phyloP scores from a whole-genome alignment of 1,140 invertebrate species.

The Paraescarpia echinospica region DNA sequence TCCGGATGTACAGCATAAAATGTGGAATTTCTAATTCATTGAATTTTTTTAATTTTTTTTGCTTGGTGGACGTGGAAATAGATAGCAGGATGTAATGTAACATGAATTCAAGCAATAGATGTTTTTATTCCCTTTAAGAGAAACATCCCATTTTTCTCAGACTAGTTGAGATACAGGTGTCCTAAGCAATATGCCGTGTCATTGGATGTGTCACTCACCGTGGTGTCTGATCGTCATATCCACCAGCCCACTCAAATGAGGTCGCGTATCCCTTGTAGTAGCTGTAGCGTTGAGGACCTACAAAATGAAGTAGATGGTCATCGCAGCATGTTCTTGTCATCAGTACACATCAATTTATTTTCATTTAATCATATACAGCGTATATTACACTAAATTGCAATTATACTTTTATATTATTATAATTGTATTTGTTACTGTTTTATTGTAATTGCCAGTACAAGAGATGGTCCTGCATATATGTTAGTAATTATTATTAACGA shows the following conservation, averaged over 20 bases:
- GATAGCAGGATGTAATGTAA: no score
- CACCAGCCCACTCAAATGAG: conserved; percentile 77
- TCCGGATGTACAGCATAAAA: no score
- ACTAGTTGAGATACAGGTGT: no score
- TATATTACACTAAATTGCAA: neutral
- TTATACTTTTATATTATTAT: neutral
- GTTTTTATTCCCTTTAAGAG: no score
- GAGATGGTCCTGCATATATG: no score
- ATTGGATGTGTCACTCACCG: conserved; percentile 29
- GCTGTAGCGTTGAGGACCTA: conserved; percentile 73
- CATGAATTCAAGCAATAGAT: no score
- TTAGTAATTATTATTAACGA: no score
- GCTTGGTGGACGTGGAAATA: no score
- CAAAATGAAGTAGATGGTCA: neutral
- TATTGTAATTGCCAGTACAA: neutral
- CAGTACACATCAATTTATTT: neutral
- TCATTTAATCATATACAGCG: neutral
- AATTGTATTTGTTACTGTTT: neutral
- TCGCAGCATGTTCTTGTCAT: neutral
- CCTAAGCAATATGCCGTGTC: no score
- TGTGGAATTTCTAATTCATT: no score
- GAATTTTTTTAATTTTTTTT: no score
- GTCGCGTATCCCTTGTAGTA: conserved; percentile 83
- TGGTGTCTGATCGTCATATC: conserved; percentile 72
- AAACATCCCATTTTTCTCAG: no score